phyloP scores from a whole-genome alignment of 2,797 vertebrate genomes.

The Halcyon smyrnensis region DNA sequence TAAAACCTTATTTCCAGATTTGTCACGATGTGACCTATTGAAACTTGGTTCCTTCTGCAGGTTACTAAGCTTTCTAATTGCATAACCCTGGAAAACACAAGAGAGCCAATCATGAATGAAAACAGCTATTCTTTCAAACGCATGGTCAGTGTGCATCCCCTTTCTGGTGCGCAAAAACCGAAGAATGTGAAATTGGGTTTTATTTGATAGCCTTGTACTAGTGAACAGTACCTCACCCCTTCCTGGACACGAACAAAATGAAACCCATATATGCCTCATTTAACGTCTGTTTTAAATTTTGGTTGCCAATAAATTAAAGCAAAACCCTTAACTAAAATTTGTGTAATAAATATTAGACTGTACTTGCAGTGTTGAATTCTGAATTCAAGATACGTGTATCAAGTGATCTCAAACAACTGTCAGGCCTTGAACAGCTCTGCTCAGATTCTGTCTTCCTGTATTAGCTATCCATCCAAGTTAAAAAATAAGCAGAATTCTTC shows the following conservation, averaged over 20 bases:
- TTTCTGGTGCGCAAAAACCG: not conserved
- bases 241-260: not conserved
- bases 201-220: not conserved
- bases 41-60: not conserved
- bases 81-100: not conserved
- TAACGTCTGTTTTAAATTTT: not conserved
- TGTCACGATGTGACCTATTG: not conserved
- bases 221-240: not conserved
- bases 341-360: not conserved
- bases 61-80: not conserved
- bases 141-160: not conserved
- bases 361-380: not conserved
- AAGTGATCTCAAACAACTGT: not conserved
- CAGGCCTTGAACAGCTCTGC: not conserved
- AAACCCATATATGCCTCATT: not conserved
- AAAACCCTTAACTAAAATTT: not conserved
- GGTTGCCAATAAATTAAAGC: not conserved
- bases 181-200: fast-evolving
- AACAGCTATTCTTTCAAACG: not conserved
- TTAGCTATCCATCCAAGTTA: not conserved
- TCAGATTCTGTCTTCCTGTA: not conserved
- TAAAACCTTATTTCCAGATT: not conserved
- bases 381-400: not conserved
- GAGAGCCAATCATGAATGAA: not conserved
- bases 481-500: not conserved